Conservation (phyloP, 2,797 vertebrate species). For the Poeciliopsis gracilis region DNA sequence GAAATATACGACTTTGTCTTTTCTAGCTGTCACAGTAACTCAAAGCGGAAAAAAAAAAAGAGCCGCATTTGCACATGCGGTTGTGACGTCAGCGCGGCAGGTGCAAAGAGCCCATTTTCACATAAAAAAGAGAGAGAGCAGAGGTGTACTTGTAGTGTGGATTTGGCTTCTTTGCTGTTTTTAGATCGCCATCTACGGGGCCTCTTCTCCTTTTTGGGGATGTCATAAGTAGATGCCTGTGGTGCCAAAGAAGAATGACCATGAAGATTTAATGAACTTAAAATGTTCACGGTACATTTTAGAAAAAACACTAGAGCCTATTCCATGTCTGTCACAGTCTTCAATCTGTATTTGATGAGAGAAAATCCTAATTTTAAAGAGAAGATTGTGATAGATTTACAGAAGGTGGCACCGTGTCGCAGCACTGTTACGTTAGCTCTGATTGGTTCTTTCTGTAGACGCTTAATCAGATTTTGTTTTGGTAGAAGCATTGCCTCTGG, state of each 20-base stretch:
- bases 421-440: background rate
- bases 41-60: no score
- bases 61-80: no score
- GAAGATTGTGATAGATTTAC: background rate
- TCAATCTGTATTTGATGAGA: background rate
- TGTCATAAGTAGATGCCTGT: slow-evolving; percentile 87
- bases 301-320: background rate
- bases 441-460: background rate
- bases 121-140: background rate
- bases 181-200: slow-evolving; percentile 90
- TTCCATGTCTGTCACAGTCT: background rate
- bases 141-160: slow-evolving; percentile 82
- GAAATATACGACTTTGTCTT: no score
- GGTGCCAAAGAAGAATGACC: background rate
- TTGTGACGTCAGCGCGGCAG: no score
- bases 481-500: background rate
- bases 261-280: background rate
- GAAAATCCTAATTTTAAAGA: background rate
- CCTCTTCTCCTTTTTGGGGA: slow-evolving; percentile 94
- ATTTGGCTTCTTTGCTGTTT: slow-evolving; percentile 90
- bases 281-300: background rate
- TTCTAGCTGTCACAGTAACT: no score
- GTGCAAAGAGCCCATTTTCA: no score
- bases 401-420: background rate
- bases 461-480: background rate